Base-by-base conservation (phyloP, 2,113 vertebrate genomes). In the Hyaena hyaena region DNA sequence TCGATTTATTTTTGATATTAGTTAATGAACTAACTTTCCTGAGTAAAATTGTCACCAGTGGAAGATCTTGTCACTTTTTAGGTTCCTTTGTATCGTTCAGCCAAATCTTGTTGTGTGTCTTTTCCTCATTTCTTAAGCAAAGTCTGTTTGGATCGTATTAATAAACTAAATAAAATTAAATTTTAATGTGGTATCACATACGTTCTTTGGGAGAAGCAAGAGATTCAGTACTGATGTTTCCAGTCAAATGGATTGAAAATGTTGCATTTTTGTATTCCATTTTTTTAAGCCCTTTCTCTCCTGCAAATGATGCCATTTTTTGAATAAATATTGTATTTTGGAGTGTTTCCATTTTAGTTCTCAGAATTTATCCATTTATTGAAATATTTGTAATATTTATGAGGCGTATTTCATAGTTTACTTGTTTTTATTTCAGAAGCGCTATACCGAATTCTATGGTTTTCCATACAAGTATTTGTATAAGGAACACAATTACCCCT, bases 1-100 rank as follows among this genome's bases (percentile, higher is more conserved):
- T 98, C 98, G 97, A 98, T 98, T 97, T 98, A 98, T 98, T 99
- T 99, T 98, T 99, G 98, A 74, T 97, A 94, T 94, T 86, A 85
- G 68, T 98, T 98, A 97, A 97, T 97, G 96, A 98, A 97, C 91
- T 97, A 97, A 98, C 95, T 98, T 97, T 97, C 94, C 73, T 91
- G 96, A 97, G 98, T 63, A 91, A 97, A 97, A 85, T 58, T 31
- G n/a, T 68, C 94, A 76, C 48, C 93, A 95, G n/a, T 68, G 95
- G 96, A 95, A 95, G 85, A 12, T 50, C 33, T 33, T 83, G 35
- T 68, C 95, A 84, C 35, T 77, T 76, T 86, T 96, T 86, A 24
- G 1, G 1, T 87, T 97, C 93, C 96, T 43, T 95, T 50, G 7
- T 95, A 65, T 50, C 39, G 16, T 93, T 98, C 95, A 91, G 96